Base-by-base conservation (phyloP, 2,797 vertebrate species). In the Neosalanx taihuensis region DNA sequence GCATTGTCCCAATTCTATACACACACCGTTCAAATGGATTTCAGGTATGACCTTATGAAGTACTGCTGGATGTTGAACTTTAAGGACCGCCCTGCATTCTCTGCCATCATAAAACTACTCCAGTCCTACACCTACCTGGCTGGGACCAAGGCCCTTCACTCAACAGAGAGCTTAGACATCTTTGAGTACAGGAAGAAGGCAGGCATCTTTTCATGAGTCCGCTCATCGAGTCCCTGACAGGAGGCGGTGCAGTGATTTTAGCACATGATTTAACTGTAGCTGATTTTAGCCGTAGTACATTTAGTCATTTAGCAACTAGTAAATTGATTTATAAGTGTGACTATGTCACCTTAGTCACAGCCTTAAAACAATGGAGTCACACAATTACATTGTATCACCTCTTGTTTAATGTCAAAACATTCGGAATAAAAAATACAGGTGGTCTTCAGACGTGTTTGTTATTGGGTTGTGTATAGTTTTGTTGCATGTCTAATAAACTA, bases 51-150 rank as follows among this genome's bases (percentile, higher is more conserved):
- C 49, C 77, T 93, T 15, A 92, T 93, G 89, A 91, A 85, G 72
- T 90, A 88, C 61, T 93, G 91, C 58, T 91, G 91, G 90, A 91
- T 91, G 86, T 92, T 91, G 90, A 86, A 88, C 69, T 90, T 87
- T 49, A 89, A 89, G 73, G 88, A 90, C 64, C 74, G 90, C 5
- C 91, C 92, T 0, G 65, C 79, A 0, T 93, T 89, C 77, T 87
- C 89, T 0, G 83, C 86, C 35, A 71, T 92, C 76, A 83, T 91
- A 4, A 90, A 88, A 70, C 88, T 90, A 73, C 59, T 93, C 66
- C 83, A 90, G 29, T 88, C 88, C 0, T 87, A 86, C 0, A 46
- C 76, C 60, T 72, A 81, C 65, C 72, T 86, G 0, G 88, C 89
- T 0, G 77, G 78, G 1, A 77, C 77, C 3, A 33, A 60, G 64